Base-by-base conservation (phyloP, 2,113 vertebrate genomes). In the Saimiri boliviensis region DNA sequence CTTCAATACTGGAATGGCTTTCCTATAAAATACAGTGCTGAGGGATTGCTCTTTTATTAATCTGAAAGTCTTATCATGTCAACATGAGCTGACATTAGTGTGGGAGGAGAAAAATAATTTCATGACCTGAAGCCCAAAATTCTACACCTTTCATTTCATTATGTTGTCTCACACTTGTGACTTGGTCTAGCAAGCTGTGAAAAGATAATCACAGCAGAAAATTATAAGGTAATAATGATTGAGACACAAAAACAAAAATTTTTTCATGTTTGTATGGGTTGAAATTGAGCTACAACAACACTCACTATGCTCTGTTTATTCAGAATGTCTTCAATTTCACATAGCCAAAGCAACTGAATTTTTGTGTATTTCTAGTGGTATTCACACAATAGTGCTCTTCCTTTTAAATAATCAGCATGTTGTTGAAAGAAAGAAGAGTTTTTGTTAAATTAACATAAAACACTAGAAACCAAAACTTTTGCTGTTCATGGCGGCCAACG, bases 391-490 rank as follows among this genome's bases (percentile, higher is more conserved):
- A 45, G 8, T 42, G 17, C 23, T 89, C 91, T 94, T 89, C 82
- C 94, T 97, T 96, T 87, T 79, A 88, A 92, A 70, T 63, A 81
- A 32, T 77, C n/a, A 63, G 49, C 21, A 76, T 63, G 5, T 71
- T 93, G 25, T 47, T 97, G 80, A 93, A 95, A 71, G 47, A 74
- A 70, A 92, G 21, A 80, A 83, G 3, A 17, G 37, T 88, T 90
- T 96, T 52, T 88, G 3, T 77, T 92, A 85, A 76, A 76, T 96
- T 87, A 92, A 86, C 35, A 68, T 73, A 70, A 90, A 93, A 63
- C 40, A 13, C 73, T 83, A 79, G 66, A 94, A 93, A 82, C 40
- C 40, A 63, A 40, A n/a, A 60, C 35, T 89, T 95, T 76, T 56
- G 13, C 77, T 92, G 32, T 83, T 92, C 21, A 12, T 90, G 40